Base-by-base conservation (phyloP, 2,888 invertebrate species). In the Acanthosepion esculentum region DNA sequence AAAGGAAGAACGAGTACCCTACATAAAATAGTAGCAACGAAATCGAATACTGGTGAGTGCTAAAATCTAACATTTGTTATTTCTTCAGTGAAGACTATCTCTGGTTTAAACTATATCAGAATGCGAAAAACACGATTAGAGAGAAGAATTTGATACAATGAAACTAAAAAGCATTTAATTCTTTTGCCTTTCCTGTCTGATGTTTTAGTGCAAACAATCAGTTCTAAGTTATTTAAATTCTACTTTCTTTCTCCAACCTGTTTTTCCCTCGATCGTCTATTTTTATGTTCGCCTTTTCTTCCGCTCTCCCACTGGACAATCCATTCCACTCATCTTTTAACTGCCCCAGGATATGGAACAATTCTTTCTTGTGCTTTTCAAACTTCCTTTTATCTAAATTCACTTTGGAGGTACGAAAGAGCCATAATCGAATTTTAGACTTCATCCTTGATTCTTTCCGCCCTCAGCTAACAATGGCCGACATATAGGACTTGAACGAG, bases 361-460 rank as follows among this genome's bases (percentile, higher is more conserved):
- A 78, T 78, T 78, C 78, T 29, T 78, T 78, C 78, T 78, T 78
- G 78, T 78, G 78, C 78, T 78, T 78, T 78, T 78, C 78, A 78
- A 78, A 78, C 78, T 78, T 78, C 78, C 78, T 26, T 78, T 78
- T 29, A n/a, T 78, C 78, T 78, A 78, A 78, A 78, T 78, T 78
- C 78, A 78, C 78, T 78, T 78, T 78, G 78, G 78, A 78, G 78
- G 78, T 78, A 78, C 29, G 78, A 78, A 78, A 78, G 78, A 29
- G 78, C n/a, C 12, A 78, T 78, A 78, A 78, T 78, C 78, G 29
- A 78, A 78, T 78, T 78, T 78, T 41, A 78, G 29, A 29, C 29
- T 78, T 78, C 78, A 29, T 78, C 29, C 78, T 29, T 78, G 78
- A 23, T 29, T 78, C 78, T 78, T 26, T 78, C 78, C 29, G 78